Percentiles rank a stretch among this genome's conserved stretches.
phyloP scores from a whole-genome alignment of 2,797 vertebrate species.

The Aerospiza tachiro region DNA sequence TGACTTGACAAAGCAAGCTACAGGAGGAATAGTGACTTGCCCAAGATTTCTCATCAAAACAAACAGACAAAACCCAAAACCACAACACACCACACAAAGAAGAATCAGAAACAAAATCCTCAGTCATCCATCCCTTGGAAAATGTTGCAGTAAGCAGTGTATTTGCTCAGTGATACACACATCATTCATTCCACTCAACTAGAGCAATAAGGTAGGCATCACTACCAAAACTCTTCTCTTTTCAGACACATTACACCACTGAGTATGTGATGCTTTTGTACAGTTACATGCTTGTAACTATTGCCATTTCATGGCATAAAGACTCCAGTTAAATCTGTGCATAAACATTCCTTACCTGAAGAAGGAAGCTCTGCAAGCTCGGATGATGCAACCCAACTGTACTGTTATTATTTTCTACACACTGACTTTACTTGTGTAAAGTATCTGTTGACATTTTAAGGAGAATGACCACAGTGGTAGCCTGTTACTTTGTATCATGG shows the following conservation, averaged over 20 bases:
- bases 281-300: neutral
- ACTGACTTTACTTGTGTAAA: neutral
- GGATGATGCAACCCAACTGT: neutral
- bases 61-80: neutral
- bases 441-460: neutral
- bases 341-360: neutral
- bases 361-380: neutral
- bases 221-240: neutral
- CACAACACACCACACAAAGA: neutral
- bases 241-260: neutral
- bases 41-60: neutral
- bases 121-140: neutral
- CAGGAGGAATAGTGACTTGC: neutral
- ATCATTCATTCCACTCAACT: neutral
- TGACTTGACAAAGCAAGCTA: neutral
- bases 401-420: neutral
- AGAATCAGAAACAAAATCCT: neutral
- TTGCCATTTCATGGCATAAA: neutral
- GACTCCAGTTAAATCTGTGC: neutral
- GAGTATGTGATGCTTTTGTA: neutral
- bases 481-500: neutral
- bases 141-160: neutral
- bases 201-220: neutral
- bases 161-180: neutral
- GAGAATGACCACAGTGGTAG: neutral